Conservation (phyloP, 2,113 vertebrate genomes). For the Ivindomyrus marchei region DNA sequence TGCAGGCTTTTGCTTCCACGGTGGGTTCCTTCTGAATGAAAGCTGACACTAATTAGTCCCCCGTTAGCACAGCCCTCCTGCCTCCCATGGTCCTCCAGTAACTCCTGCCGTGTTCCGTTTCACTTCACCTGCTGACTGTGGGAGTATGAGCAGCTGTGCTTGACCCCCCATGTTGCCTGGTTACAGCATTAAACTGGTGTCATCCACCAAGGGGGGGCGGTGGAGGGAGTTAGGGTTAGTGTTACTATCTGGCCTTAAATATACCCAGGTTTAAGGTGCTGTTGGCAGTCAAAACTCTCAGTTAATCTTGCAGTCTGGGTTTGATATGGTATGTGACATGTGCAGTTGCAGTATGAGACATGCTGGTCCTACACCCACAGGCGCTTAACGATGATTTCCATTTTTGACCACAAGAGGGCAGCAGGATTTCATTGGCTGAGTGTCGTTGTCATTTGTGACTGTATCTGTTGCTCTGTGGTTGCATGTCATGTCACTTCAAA, state of each 20-base stretch:
- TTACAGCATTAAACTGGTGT: neutral
- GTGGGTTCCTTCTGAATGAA: neutral
- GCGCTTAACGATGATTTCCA: neutral
- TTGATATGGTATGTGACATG: neutral
- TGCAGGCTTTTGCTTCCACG: neutral
- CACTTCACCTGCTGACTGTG: neutral
- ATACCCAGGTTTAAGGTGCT: neutral
- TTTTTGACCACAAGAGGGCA: neutral
- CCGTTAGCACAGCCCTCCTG: neutral
- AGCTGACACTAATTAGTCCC: neutral
- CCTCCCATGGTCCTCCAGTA: neutral
- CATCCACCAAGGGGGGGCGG: neutral
- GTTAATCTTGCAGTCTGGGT: neutral
- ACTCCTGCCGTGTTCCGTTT: neutral
- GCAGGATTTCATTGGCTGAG: neutral
- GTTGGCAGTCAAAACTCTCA: neutral
- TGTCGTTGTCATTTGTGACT: neutral
- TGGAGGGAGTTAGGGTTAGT: neutral
- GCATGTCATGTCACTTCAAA: neutral
- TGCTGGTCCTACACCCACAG: neutral
- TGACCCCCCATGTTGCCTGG: neutral
- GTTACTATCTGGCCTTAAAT: neutral
- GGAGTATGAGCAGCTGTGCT: neutral
- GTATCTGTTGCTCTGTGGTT: neutral
- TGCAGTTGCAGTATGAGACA: neutral